Evolutionary conservation across 2,888 invertebrate species (phyloP).

Genomic region (Perithous albicinctus): DNA sequence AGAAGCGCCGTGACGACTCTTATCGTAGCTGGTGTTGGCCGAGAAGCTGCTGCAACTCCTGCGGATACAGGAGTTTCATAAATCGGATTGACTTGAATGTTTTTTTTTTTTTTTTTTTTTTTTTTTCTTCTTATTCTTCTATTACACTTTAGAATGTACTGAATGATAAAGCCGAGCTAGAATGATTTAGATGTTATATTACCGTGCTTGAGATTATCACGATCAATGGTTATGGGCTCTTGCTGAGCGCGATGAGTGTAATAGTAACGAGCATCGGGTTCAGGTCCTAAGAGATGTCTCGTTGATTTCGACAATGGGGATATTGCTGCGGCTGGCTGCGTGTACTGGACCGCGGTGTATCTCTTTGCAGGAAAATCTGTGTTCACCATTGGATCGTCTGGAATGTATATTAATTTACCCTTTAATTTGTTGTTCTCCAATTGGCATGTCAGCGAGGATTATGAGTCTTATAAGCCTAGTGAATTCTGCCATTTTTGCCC

Average conservation of each 20-base stretch:
- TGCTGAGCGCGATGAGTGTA: conserved; percentile 86
- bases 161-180: no score
- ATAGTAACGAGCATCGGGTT: conserved; percentile 88
- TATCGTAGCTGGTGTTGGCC: conserved; percentile 88
- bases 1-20: conserved; percentile 89
- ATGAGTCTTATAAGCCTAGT: neutral
- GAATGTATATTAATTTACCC: conserved; percentile 73
- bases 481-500: neutral
- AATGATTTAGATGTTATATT: conserved; percentile 63
- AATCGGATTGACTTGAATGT: no score
- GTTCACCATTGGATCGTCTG: conserved; percentile 89
- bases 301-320: conserved; percentile 92
- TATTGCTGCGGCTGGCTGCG: conserved; percentile 91
- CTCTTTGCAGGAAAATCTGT: conserved; percentile 91
- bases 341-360: conserved; percentile 92
- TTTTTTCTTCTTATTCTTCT: conserved; percentile 1
- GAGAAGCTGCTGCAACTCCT: conserved; percentile 85
- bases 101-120: conserved; percentile 25
- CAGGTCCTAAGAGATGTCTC: conserved; percentile 90
- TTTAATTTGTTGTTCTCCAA: conserved; percentile 17
- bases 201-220: conserved; percentile 84
- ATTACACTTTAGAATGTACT: no score
- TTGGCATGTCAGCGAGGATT: neutral
- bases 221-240: conserved; percentile 83
- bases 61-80: no score